Evolutionary conservation across 2,113 vertebrate species (phyloP), one percentile per base, ranked within the genome.

Genomic region (Labrus mixtus): DNA sequence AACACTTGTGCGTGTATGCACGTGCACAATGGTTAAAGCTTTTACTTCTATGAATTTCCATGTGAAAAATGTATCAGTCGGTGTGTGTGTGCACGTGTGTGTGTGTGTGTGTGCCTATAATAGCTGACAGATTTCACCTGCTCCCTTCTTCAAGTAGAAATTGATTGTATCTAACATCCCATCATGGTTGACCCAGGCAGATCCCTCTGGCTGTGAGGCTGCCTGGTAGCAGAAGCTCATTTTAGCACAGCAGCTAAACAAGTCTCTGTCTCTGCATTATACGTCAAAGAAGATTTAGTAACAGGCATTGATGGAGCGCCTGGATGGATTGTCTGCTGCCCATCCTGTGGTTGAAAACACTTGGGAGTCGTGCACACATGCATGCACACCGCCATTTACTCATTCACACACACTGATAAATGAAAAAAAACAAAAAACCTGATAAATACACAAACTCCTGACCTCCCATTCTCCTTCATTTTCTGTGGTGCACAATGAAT

Each of bases 81-180:
- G 48, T 23, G 25, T 50, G 41, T 51, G 19, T 73, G n/a, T 56
- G 6, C 22, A 43, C 39, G 48, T 23, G 25, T 50, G 41, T 51
- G 19, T 73, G n/a, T 56, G 6, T 25, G 50, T 45, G 23, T 20
- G 36, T 41, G 51, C 17, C n/a, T 51, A n/a, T 73, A 70, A 76
- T 19, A 53, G 67, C 64, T 59, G 68, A 81, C 63, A 82, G 74
- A 54, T 79, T 75, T 76, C 74, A 79, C 62, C 73, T 72, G 69
- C 78, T 85, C 61, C 48, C 1, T 33, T 65, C 25, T 57, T 68
- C 53, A 61, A 81, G 72, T 41, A 41, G 56, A 69, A 88, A 88
- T 59, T 73, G 81, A 90, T 77, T 82, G 69, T 73, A 76, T 86
- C 69, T 68, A 80, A 77, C 61, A 46, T 58, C 79, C 77, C 71